These are phyloP conservation scores for Drosophila simulans DNA, from an alignment of 1,140 invertebrate genomes.

Conservation along the genomic window DNA sequence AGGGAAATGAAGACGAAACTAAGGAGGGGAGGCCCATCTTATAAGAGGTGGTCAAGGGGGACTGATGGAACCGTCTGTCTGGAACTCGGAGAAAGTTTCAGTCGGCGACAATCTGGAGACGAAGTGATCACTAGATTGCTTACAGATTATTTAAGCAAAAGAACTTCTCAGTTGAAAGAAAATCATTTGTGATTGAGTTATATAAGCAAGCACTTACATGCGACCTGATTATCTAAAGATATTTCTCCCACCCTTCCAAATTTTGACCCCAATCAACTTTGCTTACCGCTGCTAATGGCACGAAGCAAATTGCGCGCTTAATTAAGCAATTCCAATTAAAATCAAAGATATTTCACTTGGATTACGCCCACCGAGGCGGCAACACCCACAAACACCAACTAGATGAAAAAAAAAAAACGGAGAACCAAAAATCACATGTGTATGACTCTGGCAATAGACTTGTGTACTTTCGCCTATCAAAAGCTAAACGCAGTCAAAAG, in stretches of 20 bases:
- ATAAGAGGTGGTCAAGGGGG: background rate
- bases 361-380: constrained; percentile 55
- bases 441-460: constrained; percentile 33
- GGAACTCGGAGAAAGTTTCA: background rate
- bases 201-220: background rate
- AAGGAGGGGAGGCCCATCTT: background rate
- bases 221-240: constrained; percentile 4
- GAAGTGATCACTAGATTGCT: background rate
- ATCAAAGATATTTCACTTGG: constrained; percentile 51
- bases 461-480: constrained; percentile 75
- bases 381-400: constrained; percentile 53
- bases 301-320: constrained; percentile 46
- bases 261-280: constrained; percentile 24
- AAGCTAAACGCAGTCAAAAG: constrained; percentile 75
- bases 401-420: constrained; percentile 4
- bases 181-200: no score
- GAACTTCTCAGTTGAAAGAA: no score
- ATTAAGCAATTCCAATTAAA: constrained; percentile 78
- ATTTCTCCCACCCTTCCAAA: constrained; percentile 10
- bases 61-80: no score
- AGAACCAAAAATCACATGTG: constrained; percentile 39
- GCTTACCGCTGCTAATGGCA: constrained; percentile 25
- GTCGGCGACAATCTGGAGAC: constrained; percentile 8
- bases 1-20: background rate
- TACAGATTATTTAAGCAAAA: background rate